These are phyloP conservation scores for Hipparchia sbordonii DNA, from an alignment of 2,888 invertebrate genomes.

Conservation along the genomic window DNA sequence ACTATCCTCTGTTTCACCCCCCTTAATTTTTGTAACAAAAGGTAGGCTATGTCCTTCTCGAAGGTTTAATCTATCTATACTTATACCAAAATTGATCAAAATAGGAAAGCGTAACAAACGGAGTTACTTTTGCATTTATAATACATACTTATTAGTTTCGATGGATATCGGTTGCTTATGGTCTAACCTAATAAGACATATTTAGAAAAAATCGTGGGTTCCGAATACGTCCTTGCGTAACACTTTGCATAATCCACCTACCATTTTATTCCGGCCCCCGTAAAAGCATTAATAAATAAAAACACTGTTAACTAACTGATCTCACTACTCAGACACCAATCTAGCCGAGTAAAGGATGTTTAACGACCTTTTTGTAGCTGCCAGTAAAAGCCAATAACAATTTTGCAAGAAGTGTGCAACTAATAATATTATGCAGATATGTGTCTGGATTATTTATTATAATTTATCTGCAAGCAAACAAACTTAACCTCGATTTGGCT, in stretches of 20 bases:
- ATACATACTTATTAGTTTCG: too few relatives aligned
- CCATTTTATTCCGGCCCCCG: slow-evolving; percentile 25
- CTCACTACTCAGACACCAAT: neutral
- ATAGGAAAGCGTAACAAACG: too few relatives aligned
- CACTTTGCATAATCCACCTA: slow-evolving; percentile 7
- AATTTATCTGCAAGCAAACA: slow-evolving; percentile 13
- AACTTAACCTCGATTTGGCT: slow-evolving; percentile 14
- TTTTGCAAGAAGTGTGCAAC: neutral
- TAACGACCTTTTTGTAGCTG: neutral
- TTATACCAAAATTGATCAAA: too few relatives aligned
- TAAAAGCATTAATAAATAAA: neutral
- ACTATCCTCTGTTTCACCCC: too few relatives aligned
- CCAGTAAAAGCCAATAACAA: neutral
- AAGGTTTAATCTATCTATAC: too few relatives aligned
- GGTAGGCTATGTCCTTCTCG: too few relatives aligned
- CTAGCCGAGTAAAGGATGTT: neutral
- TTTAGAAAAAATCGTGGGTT: slow-evolving; percentile 26
- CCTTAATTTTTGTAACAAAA: too few relatives aligned
- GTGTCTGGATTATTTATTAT: neutral
- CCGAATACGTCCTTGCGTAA: slow-evolving; percentile 13
- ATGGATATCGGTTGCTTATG: neutral
- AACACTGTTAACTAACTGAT: neutral
- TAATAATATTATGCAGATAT: neutral
- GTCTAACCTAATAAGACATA: slow-evolving; percentile 2
- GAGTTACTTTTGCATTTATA: too few relatives aligned